A percentile compares a stretch with the other conserved stretches of the same genome.
These are phyloP conservation scores for Prunella fulvescens DNA, from an alignment of 2,113 vertebrate genomes.

Conservation along the genomic window DNA sequence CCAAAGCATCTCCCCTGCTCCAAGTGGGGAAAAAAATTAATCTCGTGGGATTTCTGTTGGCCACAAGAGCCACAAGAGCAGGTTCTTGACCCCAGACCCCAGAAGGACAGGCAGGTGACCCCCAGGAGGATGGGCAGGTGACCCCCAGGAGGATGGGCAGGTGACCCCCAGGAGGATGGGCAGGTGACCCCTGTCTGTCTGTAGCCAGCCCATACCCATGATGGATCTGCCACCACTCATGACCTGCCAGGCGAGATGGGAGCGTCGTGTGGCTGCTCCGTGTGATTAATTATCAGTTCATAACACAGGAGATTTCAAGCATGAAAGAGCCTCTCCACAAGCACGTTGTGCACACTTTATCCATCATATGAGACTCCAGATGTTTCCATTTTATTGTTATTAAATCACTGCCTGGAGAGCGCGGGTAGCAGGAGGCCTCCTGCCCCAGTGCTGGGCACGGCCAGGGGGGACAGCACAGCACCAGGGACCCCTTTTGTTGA, in stretches of 20 bases:
- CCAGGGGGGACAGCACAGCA: rapidly evolving
- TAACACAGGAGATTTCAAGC: conserved; percentile 19
- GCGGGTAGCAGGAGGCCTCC: background rate
- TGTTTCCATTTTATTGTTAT: conserved; percentile 36
- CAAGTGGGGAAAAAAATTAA: background rate
- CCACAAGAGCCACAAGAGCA: rapidly evolving
- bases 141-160: background rate
- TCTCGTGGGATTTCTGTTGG: background rate
- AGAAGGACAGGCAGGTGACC: background rate
- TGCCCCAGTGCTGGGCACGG: background rate
- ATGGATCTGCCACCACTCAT: rapidly evolving
- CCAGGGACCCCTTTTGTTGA: background rate
- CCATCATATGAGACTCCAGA: conserved; percentile 28
- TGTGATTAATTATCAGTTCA: conserved; percentile 23
- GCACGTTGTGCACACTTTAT: conserved; percentile 17
- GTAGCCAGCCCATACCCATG: rapidly evolving
- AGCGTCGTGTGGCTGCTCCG: background rate
- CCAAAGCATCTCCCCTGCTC: background rate
- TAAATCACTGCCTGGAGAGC: conserved; percentile 18
- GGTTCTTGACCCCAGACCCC: background rate
- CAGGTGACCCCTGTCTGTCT: background rate
- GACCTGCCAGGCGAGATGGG: background rate
- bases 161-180: background rate
- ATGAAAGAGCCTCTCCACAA: conserved; percentile 27
- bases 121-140: background rate